phyloP scores from a whole-genome alignment of 2,113 vertebrate genomes.

The Nestor notabilis region DNA sequence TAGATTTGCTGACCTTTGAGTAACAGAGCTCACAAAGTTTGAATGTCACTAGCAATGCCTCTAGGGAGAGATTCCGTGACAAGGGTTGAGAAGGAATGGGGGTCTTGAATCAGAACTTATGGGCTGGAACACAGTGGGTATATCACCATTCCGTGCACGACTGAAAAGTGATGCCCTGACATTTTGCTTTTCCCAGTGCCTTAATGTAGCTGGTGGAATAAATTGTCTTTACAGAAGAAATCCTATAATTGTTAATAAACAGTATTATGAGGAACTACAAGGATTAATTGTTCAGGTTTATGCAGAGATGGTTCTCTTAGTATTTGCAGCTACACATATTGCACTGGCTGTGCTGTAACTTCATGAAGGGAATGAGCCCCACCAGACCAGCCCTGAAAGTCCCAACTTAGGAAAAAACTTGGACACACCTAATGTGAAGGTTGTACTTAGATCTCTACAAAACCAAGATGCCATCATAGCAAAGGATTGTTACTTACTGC shows the following conservation, averaged over 20 bases:
- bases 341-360: neutral
- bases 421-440: neutral
- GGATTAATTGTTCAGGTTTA: neutral
- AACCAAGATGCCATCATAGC: neutral
- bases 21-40: neutral
- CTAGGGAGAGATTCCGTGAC: neutral
- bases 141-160: neutral
- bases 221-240: neutral
- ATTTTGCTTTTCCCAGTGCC: neutral
- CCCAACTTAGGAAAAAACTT: neutral
- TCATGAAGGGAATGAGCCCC: neutral
- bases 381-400: rapidly evolving
- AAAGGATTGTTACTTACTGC: rapidly evolving
- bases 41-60: neutral
- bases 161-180: neutral
- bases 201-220: neutral
- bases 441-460: neutral
- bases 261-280: neutral
- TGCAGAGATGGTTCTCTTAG: neutral
- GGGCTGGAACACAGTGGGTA: neutral
- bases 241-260: neutral
- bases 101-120: neutral
- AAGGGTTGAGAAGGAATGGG: neutral
- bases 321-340: neutral
- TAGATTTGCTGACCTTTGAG: neutral